Evolutionary conservation across 2,888 invertebrate species (phyloP), one percentile per base, ranked within the genome.

Genomic region (Scaeva pyrastri): DNA sequence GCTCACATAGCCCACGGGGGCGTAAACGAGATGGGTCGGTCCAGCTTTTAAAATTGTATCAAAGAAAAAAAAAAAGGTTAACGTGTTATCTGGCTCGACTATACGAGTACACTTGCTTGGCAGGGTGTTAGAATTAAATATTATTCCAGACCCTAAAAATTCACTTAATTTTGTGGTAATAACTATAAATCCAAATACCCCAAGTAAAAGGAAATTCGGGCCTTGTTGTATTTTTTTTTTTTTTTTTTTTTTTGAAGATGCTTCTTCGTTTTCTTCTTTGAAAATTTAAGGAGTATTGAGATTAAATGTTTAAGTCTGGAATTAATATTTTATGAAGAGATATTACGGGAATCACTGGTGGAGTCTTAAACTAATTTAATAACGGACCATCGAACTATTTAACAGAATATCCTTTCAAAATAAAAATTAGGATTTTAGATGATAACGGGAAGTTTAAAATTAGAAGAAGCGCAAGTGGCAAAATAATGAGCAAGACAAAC

Each of bases 91-190:
- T 41, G 21, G 39, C 21, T 11, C n/a, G 60, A 14, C 19, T 19
- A n/a, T n/a, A n/a, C n/a, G n/a, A n/a, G n/a, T n/a, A n/a, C n/a
- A n/a, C n/a, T 50, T 26, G 39, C 55, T 41, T 50, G 45, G 66
- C 41, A 16, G 39, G 31, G 68, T 52, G 52, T 60, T 81, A 50
- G 74, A 74, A 77, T 74, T 76, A 76, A 73, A 81, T 73, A 81
- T 70, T 77, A 68, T 60, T 56, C 56, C 56, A n/a, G 56, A 52
- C 50, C 55, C 60, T 72, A 21, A 74, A 66, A 82, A 82, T 74
- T 86, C 86, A 86, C 82, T 86, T 86, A 82, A 86, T 86, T 86
- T 82, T 82, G 78, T 74, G 78, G 82, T 77, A 78, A 82, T 86
- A 81, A 78, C 86, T 72, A 74, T 86, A 86, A 86, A 86, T 86